Percentiles rank a stretch among this genome's conserved stretches.
These are phyloP conservation scores for Popillia japonica DNA, from an alignment of 1,140 invertebrate genomes.

Conservation along the genomic window DNA sequence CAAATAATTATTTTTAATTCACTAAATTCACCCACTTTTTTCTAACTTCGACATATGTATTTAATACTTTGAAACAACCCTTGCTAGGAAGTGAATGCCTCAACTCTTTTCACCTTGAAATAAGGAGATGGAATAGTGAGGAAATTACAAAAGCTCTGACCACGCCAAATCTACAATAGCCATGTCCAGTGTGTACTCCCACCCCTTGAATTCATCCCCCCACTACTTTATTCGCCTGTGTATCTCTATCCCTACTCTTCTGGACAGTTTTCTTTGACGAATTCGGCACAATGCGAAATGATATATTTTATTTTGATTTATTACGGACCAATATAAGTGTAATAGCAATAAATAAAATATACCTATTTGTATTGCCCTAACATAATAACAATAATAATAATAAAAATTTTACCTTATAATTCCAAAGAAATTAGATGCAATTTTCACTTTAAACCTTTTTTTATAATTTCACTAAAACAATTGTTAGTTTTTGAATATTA, in stretches of 20 bases:
- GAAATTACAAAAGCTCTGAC: conserved; percentile 37
- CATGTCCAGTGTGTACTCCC: conserved; percentile 47
- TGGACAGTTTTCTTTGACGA: background rate
- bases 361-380: background rate
- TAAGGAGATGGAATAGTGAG: background rate
- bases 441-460: background rate
- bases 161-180: conserved; percentile 46
- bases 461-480: background rate
- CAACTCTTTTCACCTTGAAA: background rate
- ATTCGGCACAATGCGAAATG: background rate
- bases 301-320: conserved; percentile 5
- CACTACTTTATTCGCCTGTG: too few relatives aligned
- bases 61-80: background rate
- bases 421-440: background rate
- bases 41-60: background rate
- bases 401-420: too few relatives aligned
- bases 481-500: too few relatives aligned
- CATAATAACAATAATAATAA: too few relatives aligned
- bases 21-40: background rate
- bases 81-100: background rate
- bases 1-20: background rate
- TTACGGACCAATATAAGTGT: background rate
- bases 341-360: background rate
- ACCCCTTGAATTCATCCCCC: conserved; percentile 46
- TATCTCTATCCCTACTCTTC: conserved; percentile 12